phyloP scores from a whole-genome alignment of 2,888 invertebrate genomes.

The Ichneumoninae sp. region DNA sequence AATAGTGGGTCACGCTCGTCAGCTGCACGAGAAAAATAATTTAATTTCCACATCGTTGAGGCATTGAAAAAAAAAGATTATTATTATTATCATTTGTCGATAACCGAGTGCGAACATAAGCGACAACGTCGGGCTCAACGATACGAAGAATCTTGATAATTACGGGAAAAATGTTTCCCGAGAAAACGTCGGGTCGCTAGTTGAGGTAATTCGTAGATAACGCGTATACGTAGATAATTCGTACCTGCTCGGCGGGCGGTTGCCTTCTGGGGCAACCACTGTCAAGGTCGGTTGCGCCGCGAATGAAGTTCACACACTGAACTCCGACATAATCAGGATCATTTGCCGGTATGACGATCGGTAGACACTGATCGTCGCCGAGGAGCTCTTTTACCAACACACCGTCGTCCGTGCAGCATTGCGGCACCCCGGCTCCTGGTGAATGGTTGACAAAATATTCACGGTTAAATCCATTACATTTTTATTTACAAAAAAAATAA shows the following conservation, averaged over 20 bases:
- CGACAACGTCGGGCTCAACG: conserved; percentile 17
- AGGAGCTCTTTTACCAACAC: conserved; percentile 84
- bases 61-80: not conserved
- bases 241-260: conserved; percentile 90
- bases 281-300: conserved; percentile 89
- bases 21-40: conserved; percentile 83
- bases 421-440: conserved; percentile 87
- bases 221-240: conserved; percentile 45
- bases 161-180: conserved; percentile 14
- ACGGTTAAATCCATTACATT: not conserved
- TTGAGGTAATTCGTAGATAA: not conserved
- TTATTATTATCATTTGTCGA: not conserved
- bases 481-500: not conserved
- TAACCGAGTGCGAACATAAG: not conserved
- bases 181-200: not conserved
- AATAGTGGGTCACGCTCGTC: conserved; percentile 89
- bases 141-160: conserved; percentile 5
- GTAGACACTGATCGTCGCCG: conserved; percentile 76
- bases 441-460: not conserved
- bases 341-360: conserved; percentile 83
- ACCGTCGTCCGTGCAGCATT: conserved; percentile 88
- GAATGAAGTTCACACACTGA: conserved; percentile 90
- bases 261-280: conserved; percentile 86
- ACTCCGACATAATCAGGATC: conserved; percentile 86
- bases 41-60: not conserved